phyloP scores from a whole-genome alignment of 2,888 invertebrate species.

The Pseudanteris insignis region DNA sequence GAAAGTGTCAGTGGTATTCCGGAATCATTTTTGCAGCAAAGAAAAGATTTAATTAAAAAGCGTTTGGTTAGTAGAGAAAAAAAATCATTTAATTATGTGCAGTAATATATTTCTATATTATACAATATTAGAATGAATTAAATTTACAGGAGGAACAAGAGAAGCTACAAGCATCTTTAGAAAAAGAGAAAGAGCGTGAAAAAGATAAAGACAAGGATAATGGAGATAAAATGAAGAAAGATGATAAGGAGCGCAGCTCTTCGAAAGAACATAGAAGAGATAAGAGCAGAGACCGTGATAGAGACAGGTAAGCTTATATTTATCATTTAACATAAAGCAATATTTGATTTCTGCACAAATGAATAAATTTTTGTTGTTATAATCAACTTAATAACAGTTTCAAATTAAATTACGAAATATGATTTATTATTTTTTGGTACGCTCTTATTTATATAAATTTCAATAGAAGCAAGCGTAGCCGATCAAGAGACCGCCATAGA shows the following conservation, averaged over 20 bases:
- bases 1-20: conserved; percentile 96
- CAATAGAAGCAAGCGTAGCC: conserved; percentile 63
- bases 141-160: conserved; percentile 80
- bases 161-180: conserved; percentile 72
- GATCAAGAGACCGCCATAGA: conserved; percentile 65
- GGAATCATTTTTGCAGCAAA: conserved; percentile 91
- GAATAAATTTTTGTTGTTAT: too few species aligned
- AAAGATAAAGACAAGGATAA: conserved; percentile 62
- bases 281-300: conserved; percentile 63
- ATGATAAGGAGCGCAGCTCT: conserved; percentile 61
- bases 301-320: conserved; percentile 62
- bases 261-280: conserved; percentile 65
- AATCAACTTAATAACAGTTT: too few species aligned
- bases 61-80: conserved; percentile 73
- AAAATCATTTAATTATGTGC: too few species aligned
- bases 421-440: too few species aligned
- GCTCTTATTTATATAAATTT: too few species aligned
- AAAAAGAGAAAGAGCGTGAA: conserved; percentile 67
- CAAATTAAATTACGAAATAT: too few species aligned
- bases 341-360: too few species aligned
- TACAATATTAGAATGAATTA: neutral
- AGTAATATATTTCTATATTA: too few species aligned
- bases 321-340: too few species aligned
- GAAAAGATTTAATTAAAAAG: conserved; percentile 95
- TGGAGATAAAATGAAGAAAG: conserved; percentile 60